Evolutionary conservation across 2,888 invertebrate species (phyloP).

Genomic region (Trichacis sp.): DNA sequence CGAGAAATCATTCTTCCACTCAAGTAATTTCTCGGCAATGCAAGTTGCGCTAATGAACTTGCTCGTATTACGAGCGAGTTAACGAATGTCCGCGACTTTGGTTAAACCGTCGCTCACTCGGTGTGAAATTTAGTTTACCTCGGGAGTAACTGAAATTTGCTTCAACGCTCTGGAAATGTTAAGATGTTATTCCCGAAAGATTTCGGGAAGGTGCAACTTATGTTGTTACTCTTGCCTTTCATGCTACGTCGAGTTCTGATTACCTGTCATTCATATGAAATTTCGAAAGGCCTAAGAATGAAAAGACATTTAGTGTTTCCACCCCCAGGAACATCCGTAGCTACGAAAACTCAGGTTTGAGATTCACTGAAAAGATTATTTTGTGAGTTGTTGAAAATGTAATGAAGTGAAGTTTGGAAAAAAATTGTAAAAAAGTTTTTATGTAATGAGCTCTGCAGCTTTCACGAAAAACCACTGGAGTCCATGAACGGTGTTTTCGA

Average conservation of each 20-base stretch:
- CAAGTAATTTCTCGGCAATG: no score
- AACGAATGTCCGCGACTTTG: constrained; percentile 26
- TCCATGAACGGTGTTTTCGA: no score
- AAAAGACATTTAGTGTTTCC: constrained; percentile 59
- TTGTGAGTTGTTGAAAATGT: no score
- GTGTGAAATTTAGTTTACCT: constrained; percentile 37
- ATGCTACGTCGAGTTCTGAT: constrained; percentile 19
- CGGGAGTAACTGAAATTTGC: constrained; percentile 31
- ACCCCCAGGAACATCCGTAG: constrained; percentile 37
- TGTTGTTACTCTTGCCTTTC: constrained; percentile 25
- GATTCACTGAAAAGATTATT: constrained; percentile 6
- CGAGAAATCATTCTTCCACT: no score
- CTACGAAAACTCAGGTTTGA: constrained; percentile 61
- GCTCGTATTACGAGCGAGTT: constrained; percentile 32
- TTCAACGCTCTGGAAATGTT: constrained; percentile 43
- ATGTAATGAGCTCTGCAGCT: no score
- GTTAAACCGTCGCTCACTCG: constrained; percentile 23
- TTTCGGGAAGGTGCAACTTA: constrained; percentile 30
- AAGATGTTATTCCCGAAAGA: constrained; percentile 34
- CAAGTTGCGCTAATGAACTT: constrained; percentile 35
- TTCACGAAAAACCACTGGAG: no score
- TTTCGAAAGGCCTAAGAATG: constrained; percentile 26
- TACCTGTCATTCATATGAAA: constrained; percentile 31
- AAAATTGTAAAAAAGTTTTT: no score
- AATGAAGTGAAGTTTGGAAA: no score